Evolutionary conservation across 2,113 vertebrate species (phyloP).

Genomic region (Desmodus rotundus): DNA sequence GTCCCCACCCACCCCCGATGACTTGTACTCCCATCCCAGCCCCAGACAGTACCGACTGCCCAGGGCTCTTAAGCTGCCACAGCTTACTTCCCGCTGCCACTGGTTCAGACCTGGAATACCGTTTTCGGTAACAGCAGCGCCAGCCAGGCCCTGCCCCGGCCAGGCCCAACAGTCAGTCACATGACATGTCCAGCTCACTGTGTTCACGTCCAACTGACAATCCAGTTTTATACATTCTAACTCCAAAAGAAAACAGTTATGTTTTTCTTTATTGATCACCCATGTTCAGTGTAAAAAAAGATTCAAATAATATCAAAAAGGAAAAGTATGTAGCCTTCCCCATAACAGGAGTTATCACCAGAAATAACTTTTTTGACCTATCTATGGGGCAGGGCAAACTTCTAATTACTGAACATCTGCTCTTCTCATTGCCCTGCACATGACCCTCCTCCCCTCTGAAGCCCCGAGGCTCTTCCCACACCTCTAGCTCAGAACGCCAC

Average conservation of each 20-base stretch:
- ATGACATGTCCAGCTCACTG: background rate
- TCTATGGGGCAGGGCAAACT: no score
- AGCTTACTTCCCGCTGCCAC: background rate
- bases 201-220: background rate
- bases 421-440: background rate
- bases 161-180: background rate
- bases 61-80: background rate
- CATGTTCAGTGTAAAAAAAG: background rate
- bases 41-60: background rate
- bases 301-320: background rate
- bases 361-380: no score
- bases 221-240: background rate
- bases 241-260: background rate
- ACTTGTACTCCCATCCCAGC: background rate
- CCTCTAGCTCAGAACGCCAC: background rate
- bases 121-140: background rate
- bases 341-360: background rate
- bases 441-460: background rate
- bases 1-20: no score
- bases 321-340: background rate
- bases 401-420: background rate
- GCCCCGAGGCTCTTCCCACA: background rate
- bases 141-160: background rate
- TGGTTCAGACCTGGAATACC: background rate
- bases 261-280: background rate